phyloP scores from a whole-genome alignment of 1,140 invertebrate species.

The Drosophila punjabiensis region DNA sequence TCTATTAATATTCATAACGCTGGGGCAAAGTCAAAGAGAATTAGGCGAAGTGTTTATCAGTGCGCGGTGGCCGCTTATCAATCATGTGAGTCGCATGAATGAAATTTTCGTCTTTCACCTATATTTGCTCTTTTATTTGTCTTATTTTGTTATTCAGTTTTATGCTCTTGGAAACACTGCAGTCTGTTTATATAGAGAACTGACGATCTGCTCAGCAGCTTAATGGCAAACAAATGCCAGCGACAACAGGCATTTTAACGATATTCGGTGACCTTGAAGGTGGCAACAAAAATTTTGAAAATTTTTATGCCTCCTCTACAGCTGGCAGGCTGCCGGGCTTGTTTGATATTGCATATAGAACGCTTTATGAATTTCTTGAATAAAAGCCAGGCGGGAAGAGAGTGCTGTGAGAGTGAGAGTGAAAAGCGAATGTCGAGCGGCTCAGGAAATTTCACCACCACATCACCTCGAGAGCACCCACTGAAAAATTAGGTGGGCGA shows the following conservation, averaged over 20 bases:
- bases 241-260: conserved; percentile 59
- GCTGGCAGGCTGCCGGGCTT: conserved; percentile 15
- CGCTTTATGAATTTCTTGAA: conserved; percentile 37
- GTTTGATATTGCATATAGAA: conserved; percentile 41
- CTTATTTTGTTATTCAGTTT: not conserved
- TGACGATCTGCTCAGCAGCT: conserved; percentile 33
- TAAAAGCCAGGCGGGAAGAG: conserved; percentile 35
- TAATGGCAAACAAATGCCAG: conserved; percentile 68
- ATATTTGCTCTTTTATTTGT: conserved; percentile 1
- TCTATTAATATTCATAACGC: conserved; percentile 44
- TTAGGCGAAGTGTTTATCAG: conserved; percentile 36
- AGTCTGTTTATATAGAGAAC: conserved; percentile 10
- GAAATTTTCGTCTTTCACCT: conserved; percentile 18
- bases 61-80: conserved; percentile 42
- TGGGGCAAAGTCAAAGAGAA: conserved; percentile 22
- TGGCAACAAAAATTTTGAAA: conserved; percentile 45
- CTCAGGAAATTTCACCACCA: conserved; percentile 54
- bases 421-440: conserved; percentile 40
- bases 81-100: conserved; percentile 50
- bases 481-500: conserved; percentile 43
- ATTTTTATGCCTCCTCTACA: conserved; percentile 43
- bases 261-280: conserved; percentile 61
- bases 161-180: conserved; percentile 15
- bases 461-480: conserved; percentile 17
- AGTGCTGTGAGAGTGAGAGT: conserved; percentile 18